phyloP scores from a whole-genome alignment of 1,140 invertebrate species.

The Ceratitis capitata region DNA sequence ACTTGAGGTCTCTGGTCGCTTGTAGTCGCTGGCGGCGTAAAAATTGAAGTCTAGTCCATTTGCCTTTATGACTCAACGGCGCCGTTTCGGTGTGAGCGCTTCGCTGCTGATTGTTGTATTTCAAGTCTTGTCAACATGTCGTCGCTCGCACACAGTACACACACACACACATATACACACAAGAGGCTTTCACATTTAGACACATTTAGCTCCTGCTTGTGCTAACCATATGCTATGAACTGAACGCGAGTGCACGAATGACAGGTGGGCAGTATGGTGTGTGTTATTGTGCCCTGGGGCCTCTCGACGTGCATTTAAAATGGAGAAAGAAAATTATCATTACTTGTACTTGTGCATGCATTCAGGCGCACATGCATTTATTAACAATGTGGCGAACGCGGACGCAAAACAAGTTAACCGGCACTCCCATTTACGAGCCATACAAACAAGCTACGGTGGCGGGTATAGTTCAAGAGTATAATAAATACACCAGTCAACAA shows the following conservation, averaged over 20 bases:
- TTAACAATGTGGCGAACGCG: not conserved
- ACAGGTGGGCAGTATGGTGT: not conserved
- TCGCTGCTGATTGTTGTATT: not conserved
- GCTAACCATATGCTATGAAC: not conserved
- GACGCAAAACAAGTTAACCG: not conserved
- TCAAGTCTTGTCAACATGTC: not conserved
- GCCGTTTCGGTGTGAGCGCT: not conserved
- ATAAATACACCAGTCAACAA: not conserved
- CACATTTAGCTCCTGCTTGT: not conserved
- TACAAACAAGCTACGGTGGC: not conserved
- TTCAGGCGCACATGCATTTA: slow-evolving; percentile 4
- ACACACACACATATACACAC: not conserved
- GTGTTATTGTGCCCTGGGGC: not conserved
- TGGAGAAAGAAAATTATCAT: not conserved
- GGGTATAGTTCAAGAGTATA: not conserved
- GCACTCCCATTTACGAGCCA: not conserved
- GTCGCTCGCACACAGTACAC: not conserved
- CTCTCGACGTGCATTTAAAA: not conserved
- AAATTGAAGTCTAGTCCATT: not conserved
- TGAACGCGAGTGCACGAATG: not conserved
- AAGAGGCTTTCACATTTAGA: too few species aligned
- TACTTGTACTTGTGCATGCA: not conserved
- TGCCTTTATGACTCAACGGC: not conserved
- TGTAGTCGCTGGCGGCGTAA: not conserved
- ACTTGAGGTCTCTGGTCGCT: not conserved